phyloP scores from a whole-genome alignment of 2,113 vertebrate genomes.

The Ibidorhyncha struthersii region DNA sequence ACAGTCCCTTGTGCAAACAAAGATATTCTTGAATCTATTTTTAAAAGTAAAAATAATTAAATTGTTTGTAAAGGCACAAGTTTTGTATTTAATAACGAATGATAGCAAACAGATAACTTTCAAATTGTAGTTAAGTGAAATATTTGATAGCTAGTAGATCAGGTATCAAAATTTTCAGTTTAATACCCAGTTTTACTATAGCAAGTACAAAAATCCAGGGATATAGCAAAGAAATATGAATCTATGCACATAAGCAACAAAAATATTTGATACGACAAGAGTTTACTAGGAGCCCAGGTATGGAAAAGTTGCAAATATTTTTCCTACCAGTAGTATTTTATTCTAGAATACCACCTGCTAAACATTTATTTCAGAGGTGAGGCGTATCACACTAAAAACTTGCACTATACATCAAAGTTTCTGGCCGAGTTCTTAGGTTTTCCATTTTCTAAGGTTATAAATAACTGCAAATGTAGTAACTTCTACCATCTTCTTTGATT shows the following conservation, averaged over 20 bases:
- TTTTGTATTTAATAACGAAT: background rate
- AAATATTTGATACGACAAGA: background rate
- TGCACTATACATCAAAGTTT: background rate
- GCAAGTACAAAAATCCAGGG: background rate
- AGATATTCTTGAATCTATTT: background rate
- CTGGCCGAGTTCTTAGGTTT: background rate
- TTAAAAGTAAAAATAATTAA: background rate
- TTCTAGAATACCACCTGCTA: background rate
- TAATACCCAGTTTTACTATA: background rate
- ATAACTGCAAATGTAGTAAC: slow-evolving; percentile 16
- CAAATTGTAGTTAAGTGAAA: background rate
- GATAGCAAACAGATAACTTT: background rate
- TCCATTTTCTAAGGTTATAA: slow-evolving; percentile 35
- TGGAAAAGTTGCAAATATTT: background rate
- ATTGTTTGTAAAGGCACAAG: background rate
- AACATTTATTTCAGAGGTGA: slow-evolving; percentile 2
- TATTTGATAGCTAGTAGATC: background rate
- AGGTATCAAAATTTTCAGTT: background rate
- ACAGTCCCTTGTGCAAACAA: background rate
- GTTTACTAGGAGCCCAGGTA: background rate
- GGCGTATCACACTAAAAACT: background rate
- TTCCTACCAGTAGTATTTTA: background rate
- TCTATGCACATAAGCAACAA: background rate
- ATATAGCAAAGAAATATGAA: background rate
- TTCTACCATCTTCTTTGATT: slow-evolving; percentile 11